A percentile compares a stretch with the other conserved stretches of the same genome.
phyloP scores from a whole-genome alignment of 2,888 invertebrate genomes.

The Yponomeuta malinellus region DNA sequence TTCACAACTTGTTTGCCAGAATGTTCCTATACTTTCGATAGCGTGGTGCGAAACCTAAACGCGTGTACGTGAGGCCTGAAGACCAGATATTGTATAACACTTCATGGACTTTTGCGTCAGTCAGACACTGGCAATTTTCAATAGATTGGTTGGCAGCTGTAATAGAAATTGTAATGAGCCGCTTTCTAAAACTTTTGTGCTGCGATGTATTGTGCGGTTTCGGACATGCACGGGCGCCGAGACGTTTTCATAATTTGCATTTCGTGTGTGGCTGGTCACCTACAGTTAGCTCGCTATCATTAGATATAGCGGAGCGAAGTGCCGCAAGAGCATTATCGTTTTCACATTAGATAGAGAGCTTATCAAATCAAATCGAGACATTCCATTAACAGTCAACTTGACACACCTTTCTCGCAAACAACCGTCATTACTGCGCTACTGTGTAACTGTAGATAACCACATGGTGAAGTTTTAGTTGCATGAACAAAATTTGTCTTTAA shows the following conservation, averaged over 20 bases:
- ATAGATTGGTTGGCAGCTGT: conserved; percentile 30
- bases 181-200: conserved; percentile 47
- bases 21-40: not conserved
- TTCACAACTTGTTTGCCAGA: not conserved
- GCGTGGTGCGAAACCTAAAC: not conserved
- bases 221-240: not conserved
- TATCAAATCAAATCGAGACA: conserved; percentile 10
- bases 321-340: conserved; percentile 5
- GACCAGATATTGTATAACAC: conserved; percentile 5
- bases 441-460: conserved; percentile 5
- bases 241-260: conserved; percentile 11
- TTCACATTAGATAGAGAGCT: conserved; percentile 6
- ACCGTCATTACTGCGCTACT: conserved; percentile 6
- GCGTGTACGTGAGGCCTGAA: not conserved
- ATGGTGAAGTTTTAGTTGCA: too few species aligned
- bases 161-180: conserved; percentile 33
- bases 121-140: conserved; percentile 35
- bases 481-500: too few species aligned
- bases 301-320: conserved; percentile 1
- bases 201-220: conserved; percentile 24
- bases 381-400: conserved; percentile 9
- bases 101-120: not conserved
- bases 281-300: conserved; percentile 2
- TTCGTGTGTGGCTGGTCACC: not conserved
- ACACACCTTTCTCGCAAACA: conserved; percentile 4